Conservation (phyloP, 2,888 invertebrate species). For the Germaria angustata region DNA sequence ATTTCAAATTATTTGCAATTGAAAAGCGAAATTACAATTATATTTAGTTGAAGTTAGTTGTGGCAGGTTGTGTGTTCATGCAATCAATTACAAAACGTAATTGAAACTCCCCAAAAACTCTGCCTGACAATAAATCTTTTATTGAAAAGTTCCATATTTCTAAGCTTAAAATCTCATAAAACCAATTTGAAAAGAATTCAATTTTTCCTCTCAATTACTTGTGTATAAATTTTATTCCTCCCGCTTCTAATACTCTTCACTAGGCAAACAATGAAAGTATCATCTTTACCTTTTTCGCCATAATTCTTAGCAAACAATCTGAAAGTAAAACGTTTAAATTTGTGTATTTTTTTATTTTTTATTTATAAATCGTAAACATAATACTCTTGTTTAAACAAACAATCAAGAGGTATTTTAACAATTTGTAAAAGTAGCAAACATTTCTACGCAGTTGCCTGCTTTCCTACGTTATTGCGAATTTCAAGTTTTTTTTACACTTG, state of each 20-base stretch:
- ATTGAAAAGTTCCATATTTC: constrained; percentile 15
- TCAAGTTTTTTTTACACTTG: constrained; percentile 11
- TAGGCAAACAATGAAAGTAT: background rate
- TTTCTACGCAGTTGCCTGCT: constrained; percentile 4
- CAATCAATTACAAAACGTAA: background rate
- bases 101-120: background rate
- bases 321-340: constrained; percentile 59
- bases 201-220: background rate
- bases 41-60: no score
- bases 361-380: constrained; percentile 48
- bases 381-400: constrained; percentile 61
- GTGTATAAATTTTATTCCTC: background rate
- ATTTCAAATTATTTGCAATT: background rate
- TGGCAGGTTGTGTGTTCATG: no score
- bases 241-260: constrained; percentile 4
- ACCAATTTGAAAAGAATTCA: constrained; percentile 24
- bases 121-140: background rate
- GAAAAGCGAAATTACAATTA: background rate
- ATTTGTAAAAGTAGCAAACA: constrained; percentile 52
- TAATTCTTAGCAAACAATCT: constrained; percentile 53
- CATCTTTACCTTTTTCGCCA: constrained; percentile 17
- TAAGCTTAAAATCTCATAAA: constrained; percentile 5
- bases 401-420: constrained; percentile 63
- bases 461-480: constrained; percentile 45
- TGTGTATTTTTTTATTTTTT: constrained; percentile 19